Evolutionary conservation across 2,888 invertebrate genomes (phyloP).

Genomic region (Tetragonula carbonaria): DNA sequence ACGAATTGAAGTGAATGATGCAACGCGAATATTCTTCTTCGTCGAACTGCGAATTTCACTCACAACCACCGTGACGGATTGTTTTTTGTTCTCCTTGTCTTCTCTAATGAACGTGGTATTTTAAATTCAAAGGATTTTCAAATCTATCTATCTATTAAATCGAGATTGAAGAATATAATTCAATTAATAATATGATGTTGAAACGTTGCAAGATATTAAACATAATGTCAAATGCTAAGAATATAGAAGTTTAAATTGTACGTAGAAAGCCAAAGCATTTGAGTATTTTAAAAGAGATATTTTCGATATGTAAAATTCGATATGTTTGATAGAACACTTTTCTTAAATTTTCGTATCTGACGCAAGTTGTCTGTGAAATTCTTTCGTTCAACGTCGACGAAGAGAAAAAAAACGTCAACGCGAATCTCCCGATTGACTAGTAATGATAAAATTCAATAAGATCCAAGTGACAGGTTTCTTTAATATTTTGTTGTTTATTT

Average conservation of each 20-base stretch:
- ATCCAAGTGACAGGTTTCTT: conserved; percentile 1
- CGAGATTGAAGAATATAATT: too few species aligned
- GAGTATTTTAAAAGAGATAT: neutral
- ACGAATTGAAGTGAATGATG: neutral
- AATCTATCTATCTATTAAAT: neutral
- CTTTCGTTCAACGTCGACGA: neutral
- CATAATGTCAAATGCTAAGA: neutral
- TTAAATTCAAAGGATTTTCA: too few species aligned
- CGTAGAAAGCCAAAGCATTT: neutral
- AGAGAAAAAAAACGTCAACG: neutral
- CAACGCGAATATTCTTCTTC: neutral
- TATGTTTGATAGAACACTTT: too few species aligned
- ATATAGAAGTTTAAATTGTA: neutral
- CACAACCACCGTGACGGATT: neutral
- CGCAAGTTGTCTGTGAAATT: neutral
- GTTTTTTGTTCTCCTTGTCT: neutral
- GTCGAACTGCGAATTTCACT: neutral
- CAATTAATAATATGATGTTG: too few species aligned
- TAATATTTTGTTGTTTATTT: conserved; percentile 70
- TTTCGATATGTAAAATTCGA: neutral
- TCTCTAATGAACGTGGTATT: neutral
- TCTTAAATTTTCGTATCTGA: neutral
- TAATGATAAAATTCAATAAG: conserved; percentile 1
- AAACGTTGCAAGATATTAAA: too few species aligned
- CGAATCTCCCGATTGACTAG: conserved; percentile 36